Percentiles rank a stretch among this genome's conserved stretches.
Conservation (phyloP, 2,797 vertebrate genomes). For the Ctenopoma kingsleyae region DNA sequence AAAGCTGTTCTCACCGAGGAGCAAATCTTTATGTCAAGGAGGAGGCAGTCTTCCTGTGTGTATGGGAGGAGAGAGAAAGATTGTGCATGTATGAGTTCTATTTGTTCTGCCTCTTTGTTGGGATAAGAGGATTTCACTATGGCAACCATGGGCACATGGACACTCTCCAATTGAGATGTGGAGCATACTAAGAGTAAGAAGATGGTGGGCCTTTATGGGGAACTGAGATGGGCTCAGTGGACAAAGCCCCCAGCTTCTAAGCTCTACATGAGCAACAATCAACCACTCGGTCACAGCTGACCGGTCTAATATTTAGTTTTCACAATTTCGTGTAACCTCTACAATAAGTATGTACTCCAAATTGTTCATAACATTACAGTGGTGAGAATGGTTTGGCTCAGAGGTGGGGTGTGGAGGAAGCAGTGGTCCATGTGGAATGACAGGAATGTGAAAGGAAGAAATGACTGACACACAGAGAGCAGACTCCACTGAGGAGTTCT, state of each 20-base stretch:
- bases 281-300: constrained; percentile 12
- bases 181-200: constrained; percentile 2
- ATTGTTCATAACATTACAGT: constrained; percentile 28
- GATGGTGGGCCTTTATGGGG: not conserved
- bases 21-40: constrained; percentile 30
- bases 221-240: constrained; percentile 27
- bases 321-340: constrained; percentile 27
- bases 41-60: constrained; percentile 1
- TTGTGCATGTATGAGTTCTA: constrained; percentile 15
- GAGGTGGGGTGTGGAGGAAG: constrained; percentile 56
- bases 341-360: constrained; percentile 49
- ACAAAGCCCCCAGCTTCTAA: constrained; percentile 1
- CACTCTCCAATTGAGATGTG: constrained; percentile 37
- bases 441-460: constrained; percentile 70
- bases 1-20: constrained; percentile 21
- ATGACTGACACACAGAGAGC: constrained; percentile 51
- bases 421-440: constrained; percentile 63
- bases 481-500: constrained; percentile 46
- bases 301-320: constrained; percentile 21
- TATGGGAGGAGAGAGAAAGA: constrained; percentile 34
- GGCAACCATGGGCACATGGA: constrained; percentile 66
- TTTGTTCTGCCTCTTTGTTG: constrained; percentile 64
- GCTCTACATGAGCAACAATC: not conserved
- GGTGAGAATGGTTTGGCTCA: constrained; percentile 45
- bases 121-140: constrained; percentile 77